Evolutionary conservation across 2,797 vertebrate species (phyloP).

Genomic region (Hozukius guyotensis): DNA sequence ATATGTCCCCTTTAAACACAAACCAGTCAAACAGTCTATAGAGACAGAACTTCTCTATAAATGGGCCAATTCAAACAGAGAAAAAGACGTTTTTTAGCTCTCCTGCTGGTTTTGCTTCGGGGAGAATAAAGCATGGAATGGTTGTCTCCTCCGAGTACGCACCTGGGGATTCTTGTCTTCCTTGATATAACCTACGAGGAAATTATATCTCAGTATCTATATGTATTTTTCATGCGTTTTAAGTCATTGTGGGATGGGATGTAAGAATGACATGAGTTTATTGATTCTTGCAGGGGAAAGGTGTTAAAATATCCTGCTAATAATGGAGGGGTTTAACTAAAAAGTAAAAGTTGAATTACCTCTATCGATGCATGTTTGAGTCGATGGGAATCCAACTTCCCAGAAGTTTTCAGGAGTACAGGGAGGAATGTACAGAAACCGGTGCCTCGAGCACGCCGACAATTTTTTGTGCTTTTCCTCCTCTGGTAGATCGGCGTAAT

Average conservation of each 20-base stretch:
- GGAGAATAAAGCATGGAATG: slow-evolving; percentile 90
- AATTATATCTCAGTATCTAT: neutral
- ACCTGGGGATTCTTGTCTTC: slow-evolving; percentile 88
- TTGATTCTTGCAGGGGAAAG: neutral
- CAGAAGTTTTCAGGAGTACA: slow-evolving; percentile 97
- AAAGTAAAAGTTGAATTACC: slow-evolving; percentile 73
- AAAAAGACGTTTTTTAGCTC: slow-evolving; percentile 50
- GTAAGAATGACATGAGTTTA: neutral
- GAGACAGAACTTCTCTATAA: neutral
- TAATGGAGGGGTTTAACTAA: neutral
- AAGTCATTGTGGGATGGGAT: neutral
- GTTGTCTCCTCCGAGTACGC: slow-evolving; percentile 89
- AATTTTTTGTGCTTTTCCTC: slow-evolving; percentile 91
- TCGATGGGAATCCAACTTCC: slow-evolving; percentile 98
- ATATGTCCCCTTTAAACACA: neutral
- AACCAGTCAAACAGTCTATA: neutral
- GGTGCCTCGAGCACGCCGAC: slow-evolving; percentile 92
- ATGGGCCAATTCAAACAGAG: too few species aligned
- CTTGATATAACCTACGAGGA: slow-evolving; percentile 90
- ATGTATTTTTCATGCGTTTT: neutral
- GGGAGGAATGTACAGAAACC: slow-evolving; percentile 91
- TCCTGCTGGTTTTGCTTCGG: slow-evolving; percentile 87
- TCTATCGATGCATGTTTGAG: slow-evolving; percentile 94
- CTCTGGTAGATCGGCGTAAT: slow-evolving; percentile 92
- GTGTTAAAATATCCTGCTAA: neutral